Evolutionary conservation across 2,113 vertebrate species (phyloP), one percentile per base, ranked within the genome.

Genomic region (Coryphaenoides rupestris): DNA sequence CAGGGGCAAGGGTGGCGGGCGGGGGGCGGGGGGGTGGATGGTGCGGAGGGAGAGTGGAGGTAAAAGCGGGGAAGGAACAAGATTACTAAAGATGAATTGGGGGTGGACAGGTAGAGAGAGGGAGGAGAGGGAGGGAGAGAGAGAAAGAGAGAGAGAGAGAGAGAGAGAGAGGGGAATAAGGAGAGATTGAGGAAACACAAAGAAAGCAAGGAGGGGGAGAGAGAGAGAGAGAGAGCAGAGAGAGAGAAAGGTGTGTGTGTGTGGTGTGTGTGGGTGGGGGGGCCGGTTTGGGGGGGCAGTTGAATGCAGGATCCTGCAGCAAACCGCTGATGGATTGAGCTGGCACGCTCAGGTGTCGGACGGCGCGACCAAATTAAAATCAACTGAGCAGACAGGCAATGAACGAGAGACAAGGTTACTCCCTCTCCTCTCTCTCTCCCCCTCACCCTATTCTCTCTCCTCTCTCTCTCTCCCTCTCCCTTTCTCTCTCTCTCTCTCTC

Each of bases 321-420:
- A 82, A 75, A n/a, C n/a, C 68, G 70, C 76, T 85, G 84, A 89
- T 84, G 78, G 81, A 87, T n/a, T 87, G 81, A 86, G 84, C 62
- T 72, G n/a, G 67, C 64, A 83, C n/a, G 78, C 78, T 80, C 79
- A 85, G 82, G 84, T 87, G 87, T 84, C n/a, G n/a, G 87, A 88
- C 80, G 75, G 81, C 40, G 62, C 46, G 21, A 84, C 80, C 73
- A 84, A 89, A 89, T 86, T 78, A 87, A n/a, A 85, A 84, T 82
- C 83, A n/a, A 83, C 80, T 74, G 83, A 79, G 80, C 75, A 83
- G 78, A 83, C 83, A 81, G n/a, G 81, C 82, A 86, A 85, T 81
- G 84, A 84, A 82, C 73, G 72, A 75, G 77, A 79, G 79, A 83
- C 85, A 86, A 88, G 85, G 85, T 87, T 86, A 86, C 83, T 78